These are phyloP conservation scores for Prionace glauca DNA, from an alignment of 2,797 vertebrate genomes.

Conservation along the genomic window DNA sequence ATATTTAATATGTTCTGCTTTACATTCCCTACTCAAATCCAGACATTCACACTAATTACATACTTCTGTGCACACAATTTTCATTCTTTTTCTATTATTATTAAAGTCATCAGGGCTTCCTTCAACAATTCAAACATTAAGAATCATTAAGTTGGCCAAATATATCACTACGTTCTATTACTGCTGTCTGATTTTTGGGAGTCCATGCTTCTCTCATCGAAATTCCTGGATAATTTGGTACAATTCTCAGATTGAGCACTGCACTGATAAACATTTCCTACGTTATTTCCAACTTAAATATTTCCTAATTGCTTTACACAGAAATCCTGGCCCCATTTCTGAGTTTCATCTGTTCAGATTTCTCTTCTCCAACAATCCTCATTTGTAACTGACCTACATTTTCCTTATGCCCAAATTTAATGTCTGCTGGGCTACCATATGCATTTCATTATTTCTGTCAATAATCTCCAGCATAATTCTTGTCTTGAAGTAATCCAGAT, in stretches of 20 bases:
- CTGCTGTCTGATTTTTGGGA: neutral
- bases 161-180: neutral
- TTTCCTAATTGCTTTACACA: neutral
- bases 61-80: too few relatives aligned
- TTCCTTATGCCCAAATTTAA: neutral
- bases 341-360: neutral
- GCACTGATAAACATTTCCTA: conserved; percentile 1
- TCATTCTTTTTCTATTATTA: neutral
- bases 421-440: neutral
- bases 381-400: conserved; percentile 28
- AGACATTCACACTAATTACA: too few relatives aligned
- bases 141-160: neutral
- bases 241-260: neutral
- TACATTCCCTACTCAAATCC: neutral
- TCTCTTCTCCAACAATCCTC: neutral
- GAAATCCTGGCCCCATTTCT: conserved; percentile 2
- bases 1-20: neutral
- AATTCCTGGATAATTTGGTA: conserved; percentile 5
- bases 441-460: conserved; percentile 16
- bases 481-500: neutral
- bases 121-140: neutral
- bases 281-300: conserved; percentile 13
- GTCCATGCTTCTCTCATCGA: neutral
- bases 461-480: neutral
- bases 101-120: conserved; percentile 20